These are phyloP conservation scores for Peromyscus attwateri DNA, from an alignment of 2,797 vertebrate genomes.

Conservation along the genomic window DNA sequence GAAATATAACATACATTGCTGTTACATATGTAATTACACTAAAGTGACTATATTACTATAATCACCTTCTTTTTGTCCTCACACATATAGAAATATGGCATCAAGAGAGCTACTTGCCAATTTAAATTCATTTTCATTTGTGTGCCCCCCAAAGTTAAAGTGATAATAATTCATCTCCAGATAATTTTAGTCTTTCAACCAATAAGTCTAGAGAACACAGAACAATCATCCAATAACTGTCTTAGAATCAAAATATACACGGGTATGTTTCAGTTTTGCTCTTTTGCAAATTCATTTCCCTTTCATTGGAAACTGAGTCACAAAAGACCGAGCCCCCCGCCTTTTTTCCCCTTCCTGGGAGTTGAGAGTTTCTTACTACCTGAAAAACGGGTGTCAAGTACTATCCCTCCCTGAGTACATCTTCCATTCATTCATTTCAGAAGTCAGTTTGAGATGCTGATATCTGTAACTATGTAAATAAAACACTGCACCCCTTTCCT, in stretches of 20 bases:
- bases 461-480: neutral
- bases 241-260: slow-evolving; percentile 9
- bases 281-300: neutral
- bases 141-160: neutral
- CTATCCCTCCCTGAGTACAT: neutral
- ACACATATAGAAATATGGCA: neutral
- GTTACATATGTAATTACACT: neutral
- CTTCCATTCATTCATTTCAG: neutral
- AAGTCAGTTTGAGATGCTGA: neutral
- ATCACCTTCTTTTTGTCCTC: neutral
- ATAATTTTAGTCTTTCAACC: neutral
- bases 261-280: neutral
- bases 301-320: slow-evolving; percentile 7
- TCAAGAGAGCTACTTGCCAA: neutral
- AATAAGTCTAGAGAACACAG: neutral
- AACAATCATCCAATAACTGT: neutral
- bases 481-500: neutral
- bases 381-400: neutral
- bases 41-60: neutral
- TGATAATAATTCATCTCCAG: neutral
- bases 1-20: neutral
- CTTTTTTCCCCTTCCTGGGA: neutral
- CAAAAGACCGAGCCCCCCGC: neutral
- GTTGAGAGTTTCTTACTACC: neutral
- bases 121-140: neutral